phyloP scores from a whole-genome alignment of 2,888 invertebrate species.

The Acronicta alni region DNA sequence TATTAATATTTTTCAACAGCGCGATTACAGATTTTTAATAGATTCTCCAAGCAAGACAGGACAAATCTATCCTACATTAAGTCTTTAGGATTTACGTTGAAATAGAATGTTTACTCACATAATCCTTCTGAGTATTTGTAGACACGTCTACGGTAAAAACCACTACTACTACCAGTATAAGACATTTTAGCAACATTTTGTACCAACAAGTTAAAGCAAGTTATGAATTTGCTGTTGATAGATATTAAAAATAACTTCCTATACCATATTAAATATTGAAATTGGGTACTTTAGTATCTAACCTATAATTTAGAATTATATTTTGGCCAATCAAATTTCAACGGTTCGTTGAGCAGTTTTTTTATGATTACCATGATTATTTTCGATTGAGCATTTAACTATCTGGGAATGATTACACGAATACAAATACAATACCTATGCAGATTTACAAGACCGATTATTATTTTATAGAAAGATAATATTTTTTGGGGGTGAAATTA shows the following conservation, averaged over 20 bases:
- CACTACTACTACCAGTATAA: slow-evolving; percentile 16
- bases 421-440: not conserved
- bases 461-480: too few relatives aligned
- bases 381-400: slow-evolving; percentile 22
- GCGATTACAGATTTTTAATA: too few relatives aligned
- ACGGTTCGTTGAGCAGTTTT: slow-evolving; percentile 39
- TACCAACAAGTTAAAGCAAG: not conserved
- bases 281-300: not conserved
- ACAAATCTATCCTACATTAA: too few relatives aligned
- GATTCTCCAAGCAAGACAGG: too few relatives aligned
- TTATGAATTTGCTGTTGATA: not conserved
- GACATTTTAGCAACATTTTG: slow-evolving; percentile 26
- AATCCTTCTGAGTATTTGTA: slow-evolving; percentile 21
- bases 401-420: slow-evolving; percentile 8
- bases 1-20: too few relatives aligned
- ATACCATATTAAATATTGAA: not conserved
- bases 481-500: too few relatives aligned
- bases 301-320: not conserved
- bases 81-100: too few relatives aligned
- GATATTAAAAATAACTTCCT: not conserved
- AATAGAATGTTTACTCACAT: slow-evolving; percentile 27
- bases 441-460: too few relatives aligned
- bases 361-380: slow-evolving; percentile 11
- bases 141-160: slow-evolving; percentile 5
- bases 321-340: slow-evolving; percentile 13